Evolutionary conservation across 2,113 vertebrate species (phyloP).

Genomic region (Anthoscopus minutus): DNA sequence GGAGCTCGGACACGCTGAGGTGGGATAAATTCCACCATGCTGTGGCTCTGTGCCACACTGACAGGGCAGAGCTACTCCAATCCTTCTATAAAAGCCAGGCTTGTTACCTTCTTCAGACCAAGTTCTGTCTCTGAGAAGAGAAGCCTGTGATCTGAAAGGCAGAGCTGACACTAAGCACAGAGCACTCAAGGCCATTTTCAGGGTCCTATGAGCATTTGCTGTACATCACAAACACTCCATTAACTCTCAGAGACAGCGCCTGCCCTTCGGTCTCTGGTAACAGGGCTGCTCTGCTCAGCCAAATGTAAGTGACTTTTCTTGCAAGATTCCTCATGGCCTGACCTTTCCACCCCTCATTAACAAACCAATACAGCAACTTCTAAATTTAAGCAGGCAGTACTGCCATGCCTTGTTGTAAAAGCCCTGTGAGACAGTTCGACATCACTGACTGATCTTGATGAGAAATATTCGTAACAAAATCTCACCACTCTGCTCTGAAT

Average conservation of each 20-base stretch:
- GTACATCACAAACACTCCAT: not conserved
- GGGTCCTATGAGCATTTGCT: not conserved
- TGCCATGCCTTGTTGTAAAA: rapidly evolving
- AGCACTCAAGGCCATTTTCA: not conserved
- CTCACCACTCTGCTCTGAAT: not conserved
- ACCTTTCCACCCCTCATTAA: not conserved
- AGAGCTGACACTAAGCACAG: not conserved
- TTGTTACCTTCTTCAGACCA: not conserved
- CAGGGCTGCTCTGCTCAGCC: not conserved
- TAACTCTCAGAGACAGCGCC: not conserved
- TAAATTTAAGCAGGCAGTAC: not conserved
- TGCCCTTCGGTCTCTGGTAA: not conserved
- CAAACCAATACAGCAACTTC: not conserved
- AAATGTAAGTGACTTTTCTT: not conserved
- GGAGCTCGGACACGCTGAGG: not conserved
- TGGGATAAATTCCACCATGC: not conserved
- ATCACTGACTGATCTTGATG: not conserved
- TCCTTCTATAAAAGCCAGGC: not conserved
- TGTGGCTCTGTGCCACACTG: rapidly evolving
- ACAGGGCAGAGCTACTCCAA: not conserved
- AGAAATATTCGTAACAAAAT: not conserved
- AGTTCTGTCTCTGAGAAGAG: not conserved
- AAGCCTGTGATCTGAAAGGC: not conserved
- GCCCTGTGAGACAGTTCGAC: not conserved
- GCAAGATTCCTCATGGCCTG: not conserved